Base-by-base conservation (phyloP, 2,888 invertebrate genomes). In the Fabriciana adippe region DNA sequence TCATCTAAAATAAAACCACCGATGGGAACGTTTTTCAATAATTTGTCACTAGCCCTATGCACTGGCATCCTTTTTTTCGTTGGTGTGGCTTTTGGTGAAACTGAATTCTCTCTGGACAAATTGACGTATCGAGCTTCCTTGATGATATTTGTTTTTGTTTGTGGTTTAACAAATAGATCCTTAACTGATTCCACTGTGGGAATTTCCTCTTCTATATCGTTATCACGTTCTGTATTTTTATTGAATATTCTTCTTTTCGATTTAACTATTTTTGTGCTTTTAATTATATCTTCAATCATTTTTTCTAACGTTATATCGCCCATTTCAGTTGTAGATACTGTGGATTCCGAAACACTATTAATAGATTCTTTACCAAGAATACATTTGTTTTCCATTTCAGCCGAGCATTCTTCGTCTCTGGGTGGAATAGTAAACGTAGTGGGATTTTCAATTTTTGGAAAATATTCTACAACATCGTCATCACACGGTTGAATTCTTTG, bases 201-300 rank as follows among this genome's bases (percentile, higher is more conserved):
- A 26, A 85, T 79, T 72, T 87, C 85, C 72, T 88, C 86, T 71
- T 84, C 83, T 3, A 82, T 75, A n/a, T 70, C 72, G 18, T 74
- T 70, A 67, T 79, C 76, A 35, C 75, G 55, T 50, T 79, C 77
- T 18, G 76, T 67, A 56, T 78, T 73, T 64, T 85, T 83, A 13
- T 86, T 86, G n/a, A 90, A 66, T 68, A 89, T 86, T 69, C 86
- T 83, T 79, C 87, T 77, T 77, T 83, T 88, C 47, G 86, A 87
- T 82, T 93, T 93, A 0, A 91, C 86, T 64, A 92, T 91, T 76
- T 92, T 91, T 1, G 94, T 93, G 71, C 93, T 94, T 73, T 94
- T 94, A 71, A 94, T 89, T 65, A 94, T 94, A 69, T 94, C 94
- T 77, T 94, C 94, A 55, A 94, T 94, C 86, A 94, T 93, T 82